Conservation (phyloP, 2,888 invertebrate genomes). For the Drosophila nr. medialis region DNA sequence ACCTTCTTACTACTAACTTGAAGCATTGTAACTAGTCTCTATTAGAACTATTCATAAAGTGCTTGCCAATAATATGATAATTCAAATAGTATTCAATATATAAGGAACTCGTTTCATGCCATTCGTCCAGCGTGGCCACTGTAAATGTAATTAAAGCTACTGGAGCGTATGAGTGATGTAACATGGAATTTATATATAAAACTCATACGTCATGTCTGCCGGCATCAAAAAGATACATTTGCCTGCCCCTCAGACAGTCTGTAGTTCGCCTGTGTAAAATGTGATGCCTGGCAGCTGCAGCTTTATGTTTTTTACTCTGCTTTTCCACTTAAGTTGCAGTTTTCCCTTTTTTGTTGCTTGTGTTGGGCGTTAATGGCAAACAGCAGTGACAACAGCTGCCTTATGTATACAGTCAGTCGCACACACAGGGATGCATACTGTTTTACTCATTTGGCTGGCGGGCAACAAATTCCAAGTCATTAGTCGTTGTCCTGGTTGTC, state of each 20-base stretch:
- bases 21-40: background rate
- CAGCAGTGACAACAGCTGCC: conserved; percentile 70
- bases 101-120: background rate
- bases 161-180: conserved; percentile 65
- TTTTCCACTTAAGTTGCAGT: conserved; percentile 69
- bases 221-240: conserved; percentile 44
- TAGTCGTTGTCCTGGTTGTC: conserved; percentile 66
- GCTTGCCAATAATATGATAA: background rate
- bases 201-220: conserved; percentile 72
- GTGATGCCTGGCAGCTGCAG: conserved; percentile 58
- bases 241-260: conserved; percentile 25
- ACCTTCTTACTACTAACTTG: background rate
- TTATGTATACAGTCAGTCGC: conserved; percentile 17
- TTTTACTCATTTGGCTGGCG: conserved; percentile 73
- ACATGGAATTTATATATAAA: conserved; percentile 63
- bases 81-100: conserved; percentile 9
- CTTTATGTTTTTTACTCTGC: conserved; percentile 75
- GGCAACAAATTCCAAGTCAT: conserved; percentile 76
- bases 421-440: conserved; percentile 11
- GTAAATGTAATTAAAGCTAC: conserved; percentile 59
- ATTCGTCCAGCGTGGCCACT: conserved; percentile 1
- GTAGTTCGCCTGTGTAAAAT: conserved; percentile 19
- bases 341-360: conserved; percentile 49
- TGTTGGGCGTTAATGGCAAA: conserved; percentile 71
- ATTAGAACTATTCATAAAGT: background rate